These are phyloP conservation scores for Diadumene lineata DNA, from an alignment of 92 coral and sea anemone genomes.

Conservation along the genomic window DNA sequence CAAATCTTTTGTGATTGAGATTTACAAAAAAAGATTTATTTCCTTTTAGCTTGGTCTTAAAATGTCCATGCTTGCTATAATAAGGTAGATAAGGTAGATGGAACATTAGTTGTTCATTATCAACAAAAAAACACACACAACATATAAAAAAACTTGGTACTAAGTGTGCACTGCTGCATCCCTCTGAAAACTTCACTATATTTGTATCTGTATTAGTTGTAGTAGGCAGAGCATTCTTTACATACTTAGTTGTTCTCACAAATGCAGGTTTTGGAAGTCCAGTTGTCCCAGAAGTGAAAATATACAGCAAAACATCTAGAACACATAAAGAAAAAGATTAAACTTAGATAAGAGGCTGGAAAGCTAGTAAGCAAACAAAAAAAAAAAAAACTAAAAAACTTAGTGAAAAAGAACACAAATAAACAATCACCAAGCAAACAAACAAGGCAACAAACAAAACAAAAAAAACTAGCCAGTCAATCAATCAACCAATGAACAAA, in stretches of 20 bases:
- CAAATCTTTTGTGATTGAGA: too few relatives aligned
- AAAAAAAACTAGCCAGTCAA: neutral
- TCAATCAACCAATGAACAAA: neutral
- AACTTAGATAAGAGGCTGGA: neutral
- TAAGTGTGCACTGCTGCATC: too few relatives aligned
- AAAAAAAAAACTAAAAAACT: neutral
- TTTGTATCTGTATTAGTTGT: neutral
- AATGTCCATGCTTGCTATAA: too few relatives aligned
- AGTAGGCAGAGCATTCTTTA: neutral
- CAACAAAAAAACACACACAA: neutral
- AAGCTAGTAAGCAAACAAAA: neutral
- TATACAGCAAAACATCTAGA: conserved; percentile 79
- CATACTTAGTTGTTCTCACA: neutral
- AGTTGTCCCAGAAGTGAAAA: conserved; percentile 97
- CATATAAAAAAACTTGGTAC: neutral
- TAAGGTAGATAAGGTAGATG: neutral
- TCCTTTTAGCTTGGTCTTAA: too few relatives aligned
- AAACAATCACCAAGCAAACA: neutral
- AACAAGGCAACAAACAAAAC: neutral
- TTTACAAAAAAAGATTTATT: too few relatives aligned
- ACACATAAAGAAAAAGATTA: neutral
- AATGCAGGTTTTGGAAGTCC: conserved; percentile 85
- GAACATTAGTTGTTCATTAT: neutral
- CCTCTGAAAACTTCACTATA: too few relatives aligned
- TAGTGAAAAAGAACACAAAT: too few relatives aligned